A percentile compares a stretch with the other conserved stretches of the same genome.
phyloP scores from a whole-genome alignment of 2,797 vertebrate species.

The Eulemur coronatus region DNA sequence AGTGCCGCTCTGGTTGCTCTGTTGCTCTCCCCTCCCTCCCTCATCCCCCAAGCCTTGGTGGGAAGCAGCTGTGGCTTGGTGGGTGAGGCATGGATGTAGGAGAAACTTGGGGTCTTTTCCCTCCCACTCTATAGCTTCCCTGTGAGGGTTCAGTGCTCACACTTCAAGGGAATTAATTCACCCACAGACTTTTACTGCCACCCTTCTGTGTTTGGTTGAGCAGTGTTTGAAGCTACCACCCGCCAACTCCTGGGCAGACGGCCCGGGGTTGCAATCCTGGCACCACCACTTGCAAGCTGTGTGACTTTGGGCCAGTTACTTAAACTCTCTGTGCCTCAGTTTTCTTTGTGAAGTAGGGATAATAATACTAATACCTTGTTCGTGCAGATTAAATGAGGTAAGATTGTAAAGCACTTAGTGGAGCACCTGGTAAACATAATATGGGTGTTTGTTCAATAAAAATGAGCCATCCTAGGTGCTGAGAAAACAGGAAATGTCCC shows the following conservation, averaged over 20 bases:
- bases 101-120: neutral
- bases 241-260: rapidly evolving
- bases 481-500: neutral
- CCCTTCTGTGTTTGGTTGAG: neutral
- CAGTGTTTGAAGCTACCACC: neutral
- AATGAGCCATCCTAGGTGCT: neutral
- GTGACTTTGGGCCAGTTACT: neutral
- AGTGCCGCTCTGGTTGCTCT: neutral
- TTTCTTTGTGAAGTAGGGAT: neutral
- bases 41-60: neutral
- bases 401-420: neutral
- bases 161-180: neutral
- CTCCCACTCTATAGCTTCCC: neutral
- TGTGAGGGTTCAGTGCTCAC: rapidly evolving
- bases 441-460: neutral
- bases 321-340: neutral
- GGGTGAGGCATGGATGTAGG: neutral
- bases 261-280: neutral
- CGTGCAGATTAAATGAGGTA: neutral
- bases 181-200: neutral
- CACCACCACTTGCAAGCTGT: neutral
- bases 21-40: neutral
- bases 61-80: neutral
- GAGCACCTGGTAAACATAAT: neutral
- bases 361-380: neutral